Percentiles rank a stretch among this genome's conserved stretches.
Conservation (phyloP, 2,113 vertebrate species). For the Crotalus horridus region DNA sequence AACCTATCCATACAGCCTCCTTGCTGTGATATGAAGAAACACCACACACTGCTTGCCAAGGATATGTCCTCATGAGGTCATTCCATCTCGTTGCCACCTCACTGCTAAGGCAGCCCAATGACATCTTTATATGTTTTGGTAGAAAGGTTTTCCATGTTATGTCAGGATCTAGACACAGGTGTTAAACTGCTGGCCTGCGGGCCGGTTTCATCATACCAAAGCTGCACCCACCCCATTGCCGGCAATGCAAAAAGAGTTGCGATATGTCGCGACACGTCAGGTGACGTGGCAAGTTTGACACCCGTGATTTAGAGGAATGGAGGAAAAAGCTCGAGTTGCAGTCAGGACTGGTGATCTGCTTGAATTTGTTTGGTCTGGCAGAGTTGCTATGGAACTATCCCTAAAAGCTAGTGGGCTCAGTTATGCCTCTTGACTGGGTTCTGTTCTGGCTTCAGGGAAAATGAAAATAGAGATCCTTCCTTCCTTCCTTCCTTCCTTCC, state of each 20-base stretch:
- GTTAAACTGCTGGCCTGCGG: too few relatives aligned
- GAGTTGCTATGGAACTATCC: not conserved
- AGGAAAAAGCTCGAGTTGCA: not conserved
- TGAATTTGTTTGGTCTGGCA: not conserved
- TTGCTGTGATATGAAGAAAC: not conserved
- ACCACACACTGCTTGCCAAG: not conserved
- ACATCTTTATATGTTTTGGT: not conserved
- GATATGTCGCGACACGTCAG: too few relatives aligned
- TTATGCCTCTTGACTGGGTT: too few relatives aligned
- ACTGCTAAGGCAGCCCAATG: not conserved
- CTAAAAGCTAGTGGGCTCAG: not conserved
- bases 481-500: not conserved
- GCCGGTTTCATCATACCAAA: too few relatives aligned
- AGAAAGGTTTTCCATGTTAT: not conserved
- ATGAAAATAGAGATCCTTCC: not conserved
- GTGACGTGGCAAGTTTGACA: too few relatives aligned
- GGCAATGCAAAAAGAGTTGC: too few relatives aligned
- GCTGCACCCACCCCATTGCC: too few relatives aligned
- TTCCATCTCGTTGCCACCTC: not conserved
- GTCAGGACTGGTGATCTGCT: not conserved
- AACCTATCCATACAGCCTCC: not conserved
- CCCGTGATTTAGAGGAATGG: not conserved
- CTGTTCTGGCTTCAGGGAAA: not conserved
- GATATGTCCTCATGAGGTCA: not conserved
- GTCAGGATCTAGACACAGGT: not conserved